These are phyloP conservation scores for Lethrus apterus DNA, from an alignment of 1,140 invertebrate species.

Conservation along the genomic window DNA sequence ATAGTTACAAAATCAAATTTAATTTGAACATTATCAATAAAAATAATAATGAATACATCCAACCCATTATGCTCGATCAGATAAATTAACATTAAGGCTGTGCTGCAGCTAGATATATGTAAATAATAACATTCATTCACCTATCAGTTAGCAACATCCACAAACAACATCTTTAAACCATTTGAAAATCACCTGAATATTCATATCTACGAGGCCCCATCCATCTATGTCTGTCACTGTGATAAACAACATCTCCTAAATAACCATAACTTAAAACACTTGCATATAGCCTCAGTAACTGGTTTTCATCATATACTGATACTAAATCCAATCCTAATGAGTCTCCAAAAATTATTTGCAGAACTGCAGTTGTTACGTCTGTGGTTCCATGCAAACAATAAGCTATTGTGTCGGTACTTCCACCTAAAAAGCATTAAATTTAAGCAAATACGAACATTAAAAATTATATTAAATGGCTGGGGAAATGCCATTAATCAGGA, in stretches of 20 bases:
- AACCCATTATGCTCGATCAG: too few species aligned
- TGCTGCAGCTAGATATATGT: too few species aligned
- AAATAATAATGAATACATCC: too few species aligned
- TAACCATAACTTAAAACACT: conserved; percentile 84
- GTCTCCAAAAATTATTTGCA: conserved; percentile 77
- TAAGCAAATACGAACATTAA: not conserved
- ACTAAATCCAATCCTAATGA: conserved; percentile 68
- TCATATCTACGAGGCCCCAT: conserved; percentile 85
- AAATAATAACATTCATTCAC: too few species aligned
- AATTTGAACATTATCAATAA: not conserved
- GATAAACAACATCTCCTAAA: conserved; percentile 74
- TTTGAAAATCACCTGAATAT: conserved; percentile 60
- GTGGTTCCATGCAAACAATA: conserved; percentile 77
- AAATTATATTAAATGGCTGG: not conserved
- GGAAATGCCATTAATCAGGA: not conserved
- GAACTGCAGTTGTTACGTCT: conserved; percentile 70
- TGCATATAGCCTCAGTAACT: conserved; percentile 64
- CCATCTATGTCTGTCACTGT: conserved; percentile 79
- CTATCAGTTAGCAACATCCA: too few species aligned
- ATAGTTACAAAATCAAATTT: not conserved
- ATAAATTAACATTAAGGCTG: too few species aligned
- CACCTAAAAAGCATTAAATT: conserved; percentile 43
- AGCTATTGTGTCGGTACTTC: conserved; percentile 79
- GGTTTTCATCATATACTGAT: conserved; percentile 60
- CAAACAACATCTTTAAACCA: too few species aligned